A percentile compares a stretch with the other conserved stretches of the same genome.
These are phyloP conservation scores for Catocala fraxini DNA, from an alignment of 2,888 invertebrate genomes.

Conservation along the genomic window DNA sequence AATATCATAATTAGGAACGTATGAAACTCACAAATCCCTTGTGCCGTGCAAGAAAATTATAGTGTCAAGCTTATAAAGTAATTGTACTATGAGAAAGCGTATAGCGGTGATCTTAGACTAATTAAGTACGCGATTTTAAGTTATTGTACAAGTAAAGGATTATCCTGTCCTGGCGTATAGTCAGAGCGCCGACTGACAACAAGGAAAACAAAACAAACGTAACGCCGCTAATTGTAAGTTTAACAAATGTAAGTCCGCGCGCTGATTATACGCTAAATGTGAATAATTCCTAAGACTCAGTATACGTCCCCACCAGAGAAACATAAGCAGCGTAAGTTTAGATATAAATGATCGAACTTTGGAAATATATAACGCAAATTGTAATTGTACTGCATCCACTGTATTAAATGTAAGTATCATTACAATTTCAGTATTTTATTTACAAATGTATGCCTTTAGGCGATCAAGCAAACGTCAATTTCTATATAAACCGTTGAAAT, in stretches of 20 bases:
- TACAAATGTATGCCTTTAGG: slow-evolving; percentile 1
- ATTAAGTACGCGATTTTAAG: slow-evolving; percentile 48
- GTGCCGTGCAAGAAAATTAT: slow-evolving; percentile 53
- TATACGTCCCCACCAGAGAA: slow-evolving; percentile 23
- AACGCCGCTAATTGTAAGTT: background rate
- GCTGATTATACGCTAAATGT: slow-evolving; percentile 2
- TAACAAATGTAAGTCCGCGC: background rate
- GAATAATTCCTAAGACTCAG: slow-evolving; percentile 26
- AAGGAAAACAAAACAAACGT: background rate
- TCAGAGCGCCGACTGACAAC: slow-evolving; percentile 4
- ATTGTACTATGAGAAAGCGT: slow-evolving; percentile 74
- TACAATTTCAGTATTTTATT: slow-evolving; percentile 13
- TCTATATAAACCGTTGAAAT: too few species aligned
- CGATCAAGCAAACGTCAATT: background rate
- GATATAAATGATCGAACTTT: background rate
- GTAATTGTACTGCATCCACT: slow-evolving; percentile 7
- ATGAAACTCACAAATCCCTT: slow-evolving; percentile 55
- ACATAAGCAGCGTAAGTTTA: slow-evolving; percentile 17
- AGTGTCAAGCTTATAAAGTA: slow-evolving; percentile 67
- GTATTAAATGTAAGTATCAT: slow-evolving; percentile 8
- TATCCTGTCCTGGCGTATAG: slow-evolving; percentile 14
- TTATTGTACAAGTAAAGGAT: slow-evolving; percentile 39
- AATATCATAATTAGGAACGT: slow-evolving; percentile 48
- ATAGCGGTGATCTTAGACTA: slow-evolving; percentile 61
- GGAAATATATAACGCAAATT: background rate